phyloP scores from a whole-genome alignment of 2,888 invertebrate species.

The Pseudolycoriella hygida region DNA sequence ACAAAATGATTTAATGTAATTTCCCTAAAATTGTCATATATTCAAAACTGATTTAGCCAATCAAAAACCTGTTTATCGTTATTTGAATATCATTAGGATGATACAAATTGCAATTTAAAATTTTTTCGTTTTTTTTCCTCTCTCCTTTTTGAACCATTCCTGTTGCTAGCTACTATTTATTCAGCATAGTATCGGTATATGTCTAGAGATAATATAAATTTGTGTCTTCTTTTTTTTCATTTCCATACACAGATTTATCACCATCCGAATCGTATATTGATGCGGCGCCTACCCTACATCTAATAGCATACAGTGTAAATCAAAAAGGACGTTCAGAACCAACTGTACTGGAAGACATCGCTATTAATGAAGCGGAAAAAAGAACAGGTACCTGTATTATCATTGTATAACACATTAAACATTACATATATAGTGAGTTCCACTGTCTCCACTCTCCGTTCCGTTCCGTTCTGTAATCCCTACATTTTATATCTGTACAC shows the following conservation, averaged over 20 bases:
- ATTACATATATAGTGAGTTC: no score
- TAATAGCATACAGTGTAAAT: conserved; percentile 68
- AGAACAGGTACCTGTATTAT: conserved; percentile 45
- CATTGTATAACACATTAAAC: no score
- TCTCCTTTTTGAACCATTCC: no score
- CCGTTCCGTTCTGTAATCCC: no score
- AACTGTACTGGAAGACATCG: conserved; percentile 66
- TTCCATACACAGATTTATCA: conserved; percentile 5
- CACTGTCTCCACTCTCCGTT: background rate
- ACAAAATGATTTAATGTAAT: no score
- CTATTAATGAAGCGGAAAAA: conserved; percentile 72
- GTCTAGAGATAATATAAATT: background rate
- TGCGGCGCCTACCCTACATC: conserved; percentile 43
- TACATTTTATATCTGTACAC: no score
- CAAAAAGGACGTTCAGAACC: conserved; percentile 72
- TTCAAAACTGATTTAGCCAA: no score
- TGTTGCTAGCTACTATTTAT: no score
- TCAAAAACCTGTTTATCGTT: no score
- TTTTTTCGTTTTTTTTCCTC: background rate
- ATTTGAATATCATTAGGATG: background rate
- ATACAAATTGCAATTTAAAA: background rate
- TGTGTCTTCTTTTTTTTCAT: background rate
- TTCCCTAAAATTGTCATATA: no score
- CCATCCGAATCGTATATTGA: conserved; percentile 26
- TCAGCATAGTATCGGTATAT: no score